These are phyloP conservation scores for Synodontis membranacea DNA, from an alignment of 2,113 vertebrate genomes.

Conservation along the genomic window DNA sequence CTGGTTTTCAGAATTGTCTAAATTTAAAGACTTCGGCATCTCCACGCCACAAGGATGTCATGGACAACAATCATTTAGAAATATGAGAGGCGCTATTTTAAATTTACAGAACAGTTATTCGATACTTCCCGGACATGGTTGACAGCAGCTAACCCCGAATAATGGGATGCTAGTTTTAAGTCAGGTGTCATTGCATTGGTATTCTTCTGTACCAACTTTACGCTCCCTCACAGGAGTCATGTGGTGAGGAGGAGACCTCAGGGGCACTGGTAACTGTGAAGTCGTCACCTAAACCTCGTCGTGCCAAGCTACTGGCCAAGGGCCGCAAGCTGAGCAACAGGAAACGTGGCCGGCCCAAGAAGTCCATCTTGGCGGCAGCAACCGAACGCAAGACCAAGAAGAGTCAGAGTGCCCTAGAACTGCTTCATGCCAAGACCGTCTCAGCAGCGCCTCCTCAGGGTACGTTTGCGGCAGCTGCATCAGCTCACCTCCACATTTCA, in stretches of 20 bases:
- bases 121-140: not conserved
- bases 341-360: slow-evolving; percentile 95
- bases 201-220: not conserved
- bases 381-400: slow-evolving; percentile 88
- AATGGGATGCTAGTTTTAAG: not conserved
- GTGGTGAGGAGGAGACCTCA: slow-evolving; percentile 85
- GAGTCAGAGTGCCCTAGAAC: slow-evolving; percentile 87
- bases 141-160: not conserved
- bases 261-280: slow-evolving; percentile 77
- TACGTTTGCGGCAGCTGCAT: slow-evolving; percentile 52
- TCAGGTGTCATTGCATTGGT: not conserved
- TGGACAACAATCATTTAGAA: too few species aligned
- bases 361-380: slow-evolving; percentile 72
- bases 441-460: slow-evolving; percentile 91
- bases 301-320: slow-evolving; percentile 84
- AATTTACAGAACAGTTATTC: not conserved
- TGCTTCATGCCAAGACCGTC: slow-evolving; percentile 88
- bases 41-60: not conserved
- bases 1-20: not conserved
- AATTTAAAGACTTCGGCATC: not conserved
- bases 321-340: slow-evolving; percentile 89
- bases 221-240: slow-evolving; percentile 78
- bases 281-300: slow-evolving; percentile 84
- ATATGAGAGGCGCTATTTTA: not conserved
- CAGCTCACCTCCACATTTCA: not conserved